Base-by-base conservation (phyloP, 2,113 vertebrate species). In the Delphinapterus leucas region DNA sequence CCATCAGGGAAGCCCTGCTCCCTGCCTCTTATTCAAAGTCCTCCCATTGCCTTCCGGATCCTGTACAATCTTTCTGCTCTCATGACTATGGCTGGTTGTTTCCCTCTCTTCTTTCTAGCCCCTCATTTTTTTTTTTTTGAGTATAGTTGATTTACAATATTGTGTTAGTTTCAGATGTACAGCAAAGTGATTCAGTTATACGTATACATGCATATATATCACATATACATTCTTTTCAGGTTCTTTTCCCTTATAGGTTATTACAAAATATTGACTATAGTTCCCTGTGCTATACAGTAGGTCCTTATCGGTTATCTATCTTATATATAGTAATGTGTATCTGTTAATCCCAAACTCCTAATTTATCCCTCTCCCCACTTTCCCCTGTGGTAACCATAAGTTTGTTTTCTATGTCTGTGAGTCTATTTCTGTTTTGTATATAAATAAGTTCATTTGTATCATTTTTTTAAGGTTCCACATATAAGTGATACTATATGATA, bases 161-260 rank as follows among this genome's bases (percentile, higher is more conserved):
- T 76, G 73, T 76, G 44, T 49, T 76, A 76, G 31, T 49, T 49
- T 76, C 28, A 76, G 44, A 28, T 20, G 28, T 49, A 8, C 8
- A 11, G 73, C 73, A 49, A 76, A 49, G 28, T 33, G 44, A 31
- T 18, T 49, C 44, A 76, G 41, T 47, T 76, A 76, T 31, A 76
- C 2, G 0, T 31, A 0, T 47, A 41, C 41, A 9, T 28, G 25
- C 25, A 44, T 44, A 17, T 44, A 26, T 74, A 4, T 74, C 49
- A 74, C 9, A 44, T 74, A 74, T 9, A 41, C 17, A 44, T 38
- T 44, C 71, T 74, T 44, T 74, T 28, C 71, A 28, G 71, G 15
- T 44, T 74, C 49, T 44, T 73, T 44, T 44, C 71, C 41, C 25
- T 74, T 44, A 41, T 28, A 74, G 71, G 28, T 44, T 44, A 17